Evolutionary conservation across 2,797 vertebrate species (phyloP).

Genomic region (Urophycis tenuis): DNA sequence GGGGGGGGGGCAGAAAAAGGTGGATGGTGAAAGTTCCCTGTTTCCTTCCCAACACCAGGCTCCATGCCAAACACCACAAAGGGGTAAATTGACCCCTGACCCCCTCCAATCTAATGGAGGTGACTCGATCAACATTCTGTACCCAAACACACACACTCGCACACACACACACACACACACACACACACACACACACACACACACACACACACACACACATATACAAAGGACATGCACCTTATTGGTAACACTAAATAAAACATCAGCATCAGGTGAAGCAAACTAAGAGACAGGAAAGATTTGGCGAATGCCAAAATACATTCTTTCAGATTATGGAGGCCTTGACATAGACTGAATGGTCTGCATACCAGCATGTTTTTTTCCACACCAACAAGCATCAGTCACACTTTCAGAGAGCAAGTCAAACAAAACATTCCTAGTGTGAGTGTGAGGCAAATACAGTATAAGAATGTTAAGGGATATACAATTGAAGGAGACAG

Average conservation of each 20-base stretch:
- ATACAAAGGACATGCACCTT: too few species aligned
- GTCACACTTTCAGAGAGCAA: background rate
- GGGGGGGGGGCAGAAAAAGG: constrained; percentile 55
- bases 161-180: too few species aligned
- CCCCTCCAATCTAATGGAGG: constrained; percentile 8
- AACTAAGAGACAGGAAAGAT: too few species aligned
- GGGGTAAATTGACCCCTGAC: constrained; percentile 29
- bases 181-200: background rate
- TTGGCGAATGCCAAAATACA: too few species aligned
- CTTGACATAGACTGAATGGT: too few species aligned
- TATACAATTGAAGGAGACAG: background rate
- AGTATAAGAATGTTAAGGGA: background rate
- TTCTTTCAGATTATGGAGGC: too few species aligned
- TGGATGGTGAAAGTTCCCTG: constrained; percentile 55
- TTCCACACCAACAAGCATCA: background rate
- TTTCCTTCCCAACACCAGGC: constrained; percentile 65
- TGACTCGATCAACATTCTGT: background rate
- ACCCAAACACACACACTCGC: background rate
- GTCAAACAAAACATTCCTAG: background rate
- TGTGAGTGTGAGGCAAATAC: background rate
- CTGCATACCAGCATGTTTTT: too few species aligned
- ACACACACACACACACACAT: too few species aligned
- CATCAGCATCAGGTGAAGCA: too few species aligned
- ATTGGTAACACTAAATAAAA: too few species aligned
- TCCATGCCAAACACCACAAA: constrained; percentile 48